Conservation (phyloP, 92 coral and sea anemone species). For the Epizoanthus ramosus region DNA sequence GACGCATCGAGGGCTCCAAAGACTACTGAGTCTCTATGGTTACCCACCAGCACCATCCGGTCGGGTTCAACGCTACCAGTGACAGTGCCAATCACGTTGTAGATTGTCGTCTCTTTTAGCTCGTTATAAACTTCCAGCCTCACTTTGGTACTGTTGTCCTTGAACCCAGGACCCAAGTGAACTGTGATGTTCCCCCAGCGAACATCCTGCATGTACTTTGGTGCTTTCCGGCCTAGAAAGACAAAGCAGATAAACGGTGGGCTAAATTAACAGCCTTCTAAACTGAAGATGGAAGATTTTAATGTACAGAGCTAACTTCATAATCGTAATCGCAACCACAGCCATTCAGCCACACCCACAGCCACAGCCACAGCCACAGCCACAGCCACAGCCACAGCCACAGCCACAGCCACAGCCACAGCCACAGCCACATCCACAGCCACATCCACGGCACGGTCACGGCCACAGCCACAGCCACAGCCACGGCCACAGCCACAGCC, state of each 20-base stretch:
- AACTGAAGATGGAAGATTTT: no score
- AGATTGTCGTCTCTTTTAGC: conserved; percentile 50
- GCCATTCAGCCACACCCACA: no score
- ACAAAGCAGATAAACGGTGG: background rate
- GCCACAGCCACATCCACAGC: no score
- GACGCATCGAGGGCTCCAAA: conserved; percentile 84
- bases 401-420: no score
- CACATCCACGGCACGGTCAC: no score
- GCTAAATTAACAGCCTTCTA: no score
- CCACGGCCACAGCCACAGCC: no score
- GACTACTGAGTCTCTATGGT: conserved; percentile 88
- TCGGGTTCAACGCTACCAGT: conserved; percentile 84
- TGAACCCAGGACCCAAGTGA: conserved; percentile 80
- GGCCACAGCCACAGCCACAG: no score
- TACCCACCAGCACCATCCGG: conserved; percentile 82
- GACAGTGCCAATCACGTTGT: conserved; percentile 87
- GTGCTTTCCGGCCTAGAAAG: conserved; percentile 58
- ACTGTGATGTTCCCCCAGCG: conserved; percentile 51
- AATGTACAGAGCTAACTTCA: no score
- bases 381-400: no score
- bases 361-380: no score
- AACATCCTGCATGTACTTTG: conserved; percentile 48
- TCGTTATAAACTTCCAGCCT: conserved; percentile 67
- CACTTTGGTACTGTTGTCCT: conserved; percentile 49
- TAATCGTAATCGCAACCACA: no score